Base-by-base conservation (phyloP, 2,113 vertebrate species). In the Grallaria varia region DNA sequence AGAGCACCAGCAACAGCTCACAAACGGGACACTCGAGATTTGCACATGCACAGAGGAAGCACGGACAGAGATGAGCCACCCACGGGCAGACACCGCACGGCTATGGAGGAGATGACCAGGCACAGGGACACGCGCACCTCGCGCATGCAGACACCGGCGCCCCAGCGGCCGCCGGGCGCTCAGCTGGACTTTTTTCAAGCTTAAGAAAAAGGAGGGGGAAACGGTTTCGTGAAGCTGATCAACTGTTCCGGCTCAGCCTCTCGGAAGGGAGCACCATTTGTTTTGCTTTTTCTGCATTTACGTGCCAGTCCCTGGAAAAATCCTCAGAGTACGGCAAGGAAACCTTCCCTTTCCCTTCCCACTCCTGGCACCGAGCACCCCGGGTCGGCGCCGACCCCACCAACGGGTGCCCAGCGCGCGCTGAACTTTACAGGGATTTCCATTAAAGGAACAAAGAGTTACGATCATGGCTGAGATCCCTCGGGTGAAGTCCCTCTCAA, bases 1-100 rank as follows among this genome's bases (percentile, higher is more conserved):
- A 97, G 96, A 96, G 97, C 96, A 97, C 95, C 96, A 79, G 97
- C 94, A 19, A 93, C 92, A 97, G 96, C 96, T 95, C 58, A 93
- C 90, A 71, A n/a, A 82, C 88, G 90, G 93, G 83, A 97, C 95
- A 92, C 94, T 95, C 90, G 72, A 68, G 92, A 93, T 96, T 97
- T 95, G 97, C 97, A 98, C 98, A 98, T 98, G 98, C 98, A 98
- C 97, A 92, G 91, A 92, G 91, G 94, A 97, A 96, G 97, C 98
- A 98, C 96, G 95, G 95, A 97, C 92, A 96, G 96, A 95, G 92
- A 97, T 84, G 96, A 97, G 96, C 62, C n/a, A 89, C 97, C 98
- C 94, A 97, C 79, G 91, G 87, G 97, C 92, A 89, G 78, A 95
- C 91, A 96, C 82, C 14, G 92, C 84, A 93, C 27, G n/a, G 23